Conservation (phyloP, 1,140 invertebrate species). For the Andrena cerasifolii region DNA sequence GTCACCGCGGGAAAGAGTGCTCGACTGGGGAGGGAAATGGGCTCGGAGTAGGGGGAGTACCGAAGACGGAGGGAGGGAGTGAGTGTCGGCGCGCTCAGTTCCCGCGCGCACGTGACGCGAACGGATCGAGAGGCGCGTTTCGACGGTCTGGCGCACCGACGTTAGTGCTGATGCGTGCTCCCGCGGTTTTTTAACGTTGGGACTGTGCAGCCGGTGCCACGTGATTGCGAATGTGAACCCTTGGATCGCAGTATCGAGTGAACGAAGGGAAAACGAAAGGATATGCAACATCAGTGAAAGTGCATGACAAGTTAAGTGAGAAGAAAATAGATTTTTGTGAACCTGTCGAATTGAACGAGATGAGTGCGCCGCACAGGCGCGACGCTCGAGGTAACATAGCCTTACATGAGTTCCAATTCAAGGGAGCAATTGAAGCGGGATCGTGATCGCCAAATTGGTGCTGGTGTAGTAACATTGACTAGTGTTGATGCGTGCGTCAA, state of each 20-base stretch:
- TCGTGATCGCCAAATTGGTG: constrained; percentile 11
- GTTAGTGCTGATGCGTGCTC: background rate
- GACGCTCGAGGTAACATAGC: too few relatives aligned
- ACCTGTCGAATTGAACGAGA: background rate
- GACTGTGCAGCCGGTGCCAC: background rate
- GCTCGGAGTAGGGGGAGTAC: constrained; percentile 30
- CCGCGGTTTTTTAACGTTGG: background rate
- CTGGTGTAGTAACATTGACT: background rate
- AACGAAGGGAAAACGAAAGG: background rate
- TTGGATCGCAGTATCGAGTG: background rate
- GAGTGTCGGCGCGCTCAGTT: constrained; percentile 59
- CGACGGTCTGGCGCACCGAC: background rate
- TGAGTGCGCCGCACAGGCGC: background rate
- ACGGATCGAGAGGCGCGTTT: constrained; percentile 39
- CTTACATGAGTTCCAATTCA: background rate
- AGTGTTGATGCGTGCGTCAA: constrained; percentile 18
- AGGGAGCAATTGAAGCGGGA: background rate
- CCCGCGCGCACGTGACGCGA: constrained; percentile 67
- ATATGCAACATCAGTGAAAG: background rate
- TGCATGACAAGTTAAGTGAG: background rate
- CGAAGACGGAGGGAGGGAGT: constrained; percentile 50
- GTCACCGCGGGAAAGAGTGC: constrained; percentile 19
- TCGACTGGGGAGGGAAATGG: constrained; percentile 32
- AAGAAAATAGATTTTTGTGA: background rate
- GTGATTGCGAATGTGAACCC: constrained; percentile 20